Evolutionary conservation across 2,113 vertebrate species (phyloP), one percentile per base, ranked within the genome.

Genomic region (Oreochromis niloticus): DNA sequence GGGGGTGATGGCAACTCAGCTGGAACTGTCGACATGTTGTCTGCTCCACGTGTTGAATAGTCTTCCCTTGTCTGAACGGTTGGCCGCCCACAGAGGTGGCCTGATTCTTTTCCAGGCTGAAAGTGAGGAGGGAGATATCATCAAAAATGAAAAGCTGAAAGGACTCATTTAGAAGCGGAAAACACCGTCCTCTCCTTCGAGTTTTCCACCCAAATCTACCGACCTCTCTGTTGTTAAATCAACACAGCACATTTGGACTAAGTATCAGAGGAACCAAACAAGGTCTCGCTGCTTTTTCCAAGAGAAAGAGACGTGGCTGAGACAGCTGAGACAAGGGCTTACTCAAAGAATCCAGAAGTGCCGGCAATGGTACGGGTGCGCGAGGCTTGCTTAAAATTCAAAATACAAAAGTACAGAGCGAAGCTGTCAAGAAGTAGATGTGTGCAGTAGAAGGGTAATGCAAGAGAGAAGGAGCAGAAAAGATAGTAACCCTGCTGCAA

Each of bases 391-490:
- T 87, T 82, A 59, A 83, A 88, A 92, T 92, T 91, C 84, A 85
- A 88, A 91, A 88, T 50, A 61, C 27, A 46, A 54, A 89, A 85
- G 54, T 66, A 78, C 54, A 83, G 85, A 92, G 85, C 30, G 4
- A 61, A 85, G 75, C 80, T 91, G 89, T 88, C 80, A 88, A 61
- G 55, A 54, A 75, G 71, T 90, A 52, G 73, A 52, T 80, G 86
- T 91, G 86, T 66, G 84, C 84, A 89, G 91, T 86, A 89, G 91
- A 83, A 56, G 6, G 55, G 68, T 87, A 81, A 90, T 30, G 85
- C 80, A 54, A 81, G 56, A 41, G 34, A 19, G 84, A 84, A 59
- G 14, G 55, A 80, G 59, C 80, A 43, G 68, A 71, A 59, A 41
- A 78, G 16, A 87, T 75, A 61, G 81, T 56, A 84, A 84, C 83